Base-by-base conservation (phyloP, 2,113 vertebrate species). In the Megalops atlanticus region DNA sequence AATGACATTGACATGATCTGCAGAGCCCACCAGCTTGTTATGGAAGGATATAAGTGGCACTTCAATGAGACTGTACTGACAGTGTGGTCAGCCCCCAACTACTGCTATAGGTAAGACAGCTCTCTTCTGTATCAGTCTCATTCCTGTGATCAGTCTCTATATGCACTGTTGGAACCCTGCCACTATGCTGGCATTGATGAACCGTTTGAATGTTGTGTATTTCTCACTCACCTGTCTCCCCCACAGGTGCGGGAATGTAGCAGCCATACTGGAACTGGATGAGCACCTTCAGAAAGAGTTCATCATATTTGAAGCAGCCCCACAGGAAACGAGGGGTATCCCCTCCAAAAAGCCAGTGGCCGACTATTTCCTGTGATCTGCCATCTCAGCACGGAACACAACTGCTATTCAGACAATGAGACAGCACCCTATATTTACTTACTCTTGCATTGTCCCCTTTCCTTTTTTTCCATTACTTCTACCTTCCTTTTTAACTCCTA, bases 11-110 rank as follows among this genome's bases (percentile, higher is more conserved):
- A 97, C 88, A 98, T 98, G 97, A 98, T 98, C 88, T 98, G 97
- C 84, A 92, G 97, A 8, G 97, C 97, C 0, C 97, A 98, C 84
- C 97, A 98, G 83, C 93, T 98, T 18, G 97, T 98, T 69, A 98
- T 98, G 97, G 97, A 98, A 81, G 97, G 97, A 4, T 98, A 98
- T 92, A 98, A 98, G 90, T 98, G 97, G 97, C 97, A 98, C 91
- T 98, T 98, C 92, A 96, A 96, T 0, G 97, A 98, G 91, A 98
- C 96, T 0, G 97, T 98, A 85, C 96, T 98, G 81, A 98, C 97
- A 0, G 97, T 98, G 80, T 98, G 97, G 97, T 98, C 96, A 0
- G 97, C 97, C 2, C 97, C 97, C 49, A 98, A 98, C 91, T 98
- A 98, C 93, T 98, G 97, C 91, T 98, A 97, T 92, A 94, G 97